Evolutionary conservation across 2,113 vertebrate genomes (phyloP).

Genomic region (Epinephelus fuscoguttatus): DNA sequence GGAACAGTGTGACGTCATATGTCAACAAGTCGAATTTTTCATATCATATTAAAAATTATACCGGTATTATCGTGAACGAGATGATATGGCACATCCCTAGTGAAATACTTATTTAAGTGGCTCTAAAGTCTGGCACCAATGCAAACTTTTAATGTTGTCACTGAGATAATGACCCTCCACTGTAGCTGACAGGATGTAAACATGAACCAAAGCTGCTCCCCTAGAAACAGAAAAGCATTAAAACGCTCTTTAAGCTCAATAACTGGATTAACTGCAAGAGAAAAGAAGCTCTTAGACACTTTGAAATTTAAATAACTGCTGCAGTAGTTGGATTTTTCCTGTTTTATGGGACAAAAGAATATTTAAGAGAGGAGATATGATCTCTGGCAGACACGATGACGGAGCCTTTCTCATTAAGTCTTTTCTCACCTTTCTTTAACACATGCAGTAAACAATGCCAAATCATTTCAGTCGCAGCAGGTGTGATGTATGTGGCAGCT

Average conservation of each 20-base stretch:
- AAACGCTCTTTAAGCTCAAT: not conserved
- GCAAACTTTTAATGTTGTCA: too few species aligned
- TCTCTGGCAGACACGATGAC: not conserved
- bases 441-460: not conserved
- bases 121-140: too few species aligned
- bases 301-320: not conserved
- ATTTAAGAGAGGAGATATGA: not conserved
- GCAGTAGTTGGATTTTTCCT: not conserved
- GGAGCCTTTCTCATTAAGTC: constrained; percentile 5
- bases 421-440: constrained; percentile 8
- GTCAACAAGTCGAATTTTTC: too few species aligned
- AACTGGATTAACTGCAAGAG: not conserved
- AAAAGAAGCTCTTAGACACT: not conserved
- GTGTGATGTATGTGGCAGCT: constrained; percentile 16
- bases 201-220: too few species aligned
- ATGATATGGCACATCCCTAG: too few species aligned
- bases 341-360: not conserved
- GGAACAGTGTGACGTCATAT: too few species aligned
- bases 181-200: too few species aligned
- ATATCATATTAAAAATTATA: too few species aligned
- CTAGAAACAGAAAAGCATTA: too few species aligned
- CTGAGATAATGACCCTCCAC: too few species aligned
- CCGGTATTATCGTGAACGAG: too few species aligned
- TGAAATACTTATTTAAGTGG: too few species aligned
- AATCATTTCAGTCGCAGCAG: constrained; percentile 14